Conservation (phyloP, 2,797 vertebrate genomes). For the Hafferia zeledoni region DNA sequence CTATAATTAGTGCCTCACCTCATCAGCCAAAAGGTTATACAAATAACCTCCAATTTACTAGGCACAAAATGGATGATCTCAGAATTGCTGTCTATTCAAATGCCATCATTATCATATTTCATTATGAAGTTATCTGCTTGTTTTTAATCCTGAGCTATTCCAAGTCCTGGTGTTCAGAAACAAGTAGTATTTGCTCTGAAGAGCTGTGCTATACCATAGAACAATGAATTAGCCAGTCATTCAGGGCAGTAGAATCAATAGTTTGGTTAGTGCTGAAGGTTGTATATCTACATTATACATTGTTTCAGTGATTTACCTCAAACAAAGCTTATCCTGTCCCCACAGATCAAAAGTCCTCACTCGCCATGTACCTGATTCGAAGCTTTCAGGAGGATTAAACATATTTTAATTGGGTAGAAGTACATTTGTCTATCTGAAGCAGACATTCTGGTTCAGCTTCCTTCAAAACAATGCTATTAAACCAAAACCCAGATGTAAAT, state of each 20-base stretch:
- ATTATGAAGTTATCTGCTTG: not conserved
- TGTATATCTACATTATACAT: fast-evolving
- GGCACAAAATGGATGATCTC: not conserved
- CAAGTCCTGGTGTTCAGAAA: not conserved
- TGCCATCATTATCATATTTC: not conserved
- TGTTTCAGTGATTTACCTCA: not conserved
- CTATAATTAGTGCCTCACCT: constrained; percentile 19
- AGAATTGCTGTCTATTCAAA: not conserved
- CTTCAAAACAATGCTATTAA: not conserved
- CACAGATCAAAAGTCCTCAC: not conserved
- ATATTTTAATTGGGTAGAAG: fast-evolving
- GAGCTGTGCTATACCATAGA: not conserved
- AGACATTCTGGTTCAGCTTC: not conserved
- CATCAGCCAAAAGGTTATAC: not conserved
- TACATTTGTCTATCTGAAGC: not conserved
- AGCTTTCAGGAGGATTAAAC: not conserved
- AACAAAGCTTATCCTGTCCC: not conserved
- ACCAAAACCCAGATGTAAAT: not conserved
- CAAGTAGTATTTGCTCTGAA: not conserved
- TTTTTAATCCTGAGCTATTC: not conserved
- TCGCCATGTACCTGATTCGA: not conserved
- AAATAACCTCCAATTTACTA: not conserved
- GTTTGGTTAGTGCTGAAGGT: not conserved
- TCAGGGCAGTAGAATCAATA: not conserved
- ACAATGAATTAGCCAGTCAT: not conserved